These are phyloP conservation scores for Lepilemur ruficaudatus DNA, from an alignment of 2,797 vertebrate species.

Conservation along the genomic window DNA sequence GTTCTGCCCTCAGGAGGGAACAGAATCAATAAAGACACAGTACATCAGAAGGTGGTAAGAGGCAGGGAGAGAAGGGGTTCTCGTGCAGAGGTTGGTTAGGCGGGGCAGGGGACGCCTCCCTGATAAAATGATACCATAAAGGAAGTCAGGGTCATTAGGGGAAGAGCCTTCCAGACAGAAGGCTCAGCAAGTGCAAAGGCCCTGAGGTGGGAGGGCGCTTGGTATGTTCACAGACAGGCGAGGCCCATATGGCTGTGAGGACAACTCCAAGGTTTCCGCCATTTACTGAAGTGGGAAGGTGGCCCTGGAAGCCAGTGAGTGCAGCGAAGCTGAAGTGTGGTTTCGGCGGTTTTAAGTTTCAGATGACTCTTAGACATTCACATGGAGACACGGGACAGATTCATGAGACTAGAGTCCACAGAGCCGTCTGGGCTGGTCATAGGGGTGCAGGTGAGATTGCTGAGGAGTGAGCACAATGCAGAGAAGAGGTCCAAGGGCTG, in stretches of 20 bases:
- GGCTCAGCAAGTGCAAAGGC: neutral
- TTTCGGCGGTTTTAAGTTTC: neutral
- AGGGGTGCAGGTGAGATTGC: neutral
- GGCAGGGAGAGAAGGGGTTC: neutral
- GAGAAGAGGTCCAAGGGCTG: neutral
- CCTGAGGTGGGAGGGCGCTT: neutral
- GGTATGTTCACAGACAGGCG: neutral
- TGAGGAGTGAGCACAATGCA: no score
- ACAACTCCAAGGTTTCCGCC: neutral
- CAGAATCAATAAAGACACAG: neutral
- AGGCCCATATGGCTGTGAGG: neutral
- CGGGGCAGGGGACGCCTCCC: neutral
- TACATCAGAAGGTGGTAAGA: neutral
- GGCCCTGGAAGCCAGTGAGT: neutral
- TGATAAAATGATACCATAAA: neutral
- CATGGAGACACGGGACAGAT: neutral
- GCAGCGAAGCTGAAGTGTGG: neutral
- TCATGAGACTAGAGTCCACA: fast-evolving
- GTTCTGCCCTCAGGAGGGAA: neutral
- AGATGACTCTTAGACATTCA: neutral
- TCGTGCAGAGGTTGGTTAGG: neutral
- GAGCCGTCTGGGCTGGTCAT: fast-evolving
- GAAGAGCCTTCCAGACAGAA: neutral
- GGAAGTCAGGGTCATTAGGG: neutral
- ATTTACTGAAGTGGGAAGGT: neutral